A percentile compares a stretch with the other conserved stretches of the same genome.
phyloP scores from a whole-genome alignment of 2,113 vertebrate species.

The Nannospalax galili region DNA sequence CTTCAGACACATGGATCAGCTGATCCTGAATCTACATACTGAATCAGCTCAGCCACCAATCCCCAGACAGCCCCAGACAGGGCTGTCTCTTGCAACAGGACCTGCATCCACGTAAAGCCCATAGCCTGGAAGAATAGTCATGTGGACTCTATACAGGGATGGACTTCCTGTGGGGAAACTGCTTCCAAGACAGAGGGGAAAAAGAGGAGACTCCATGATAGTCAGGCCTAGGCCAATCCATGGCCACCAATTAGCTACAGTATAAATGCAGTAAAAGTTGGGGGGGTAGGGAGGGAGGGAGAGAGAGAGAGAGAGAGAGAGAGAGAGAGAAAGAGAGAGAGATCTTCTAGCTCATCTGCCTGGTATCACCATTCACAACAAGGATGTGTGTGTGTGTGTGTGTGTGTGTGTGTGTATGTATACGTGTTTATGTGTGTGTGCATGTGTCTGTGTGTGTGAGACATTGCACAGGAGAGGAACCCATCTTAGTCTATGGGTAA shows the following conservation, averaged over 20 bases:
- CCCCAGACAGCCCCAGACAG: not conserved
- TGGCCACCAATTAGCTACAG: not conserved
- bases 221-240: not conserved
- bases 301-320: too few species aligned
- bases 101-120: not conserved
- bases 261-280: not conserved
- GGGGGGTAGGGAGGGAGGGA: not conserved
- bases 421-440: not conserved
- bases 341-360: not conserved
- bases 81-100: not conserved
- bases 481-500: not conserved
- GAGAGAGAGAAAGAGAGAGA: not conserved
- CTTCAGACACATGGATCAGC: not conserved
- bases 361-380: not conserved
- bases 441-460: not conserved
- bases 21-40: not conserved
- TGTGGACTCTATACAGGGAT: too few species aligned
- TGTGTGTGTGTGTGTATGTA: not conserved
- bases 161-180: not conserved
- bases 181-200: not conserved
- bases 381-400: not conserved
- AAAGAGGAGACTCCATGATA: not conserved
- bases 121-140: too few species aligned
- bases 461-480: not conserved
- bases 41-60: not conserved